These are phyloP conservation scores for Acanthopleura granulata DNA, from an alignment of 2,888 invertebrate species.

Conservation along the genomic window DNA sequence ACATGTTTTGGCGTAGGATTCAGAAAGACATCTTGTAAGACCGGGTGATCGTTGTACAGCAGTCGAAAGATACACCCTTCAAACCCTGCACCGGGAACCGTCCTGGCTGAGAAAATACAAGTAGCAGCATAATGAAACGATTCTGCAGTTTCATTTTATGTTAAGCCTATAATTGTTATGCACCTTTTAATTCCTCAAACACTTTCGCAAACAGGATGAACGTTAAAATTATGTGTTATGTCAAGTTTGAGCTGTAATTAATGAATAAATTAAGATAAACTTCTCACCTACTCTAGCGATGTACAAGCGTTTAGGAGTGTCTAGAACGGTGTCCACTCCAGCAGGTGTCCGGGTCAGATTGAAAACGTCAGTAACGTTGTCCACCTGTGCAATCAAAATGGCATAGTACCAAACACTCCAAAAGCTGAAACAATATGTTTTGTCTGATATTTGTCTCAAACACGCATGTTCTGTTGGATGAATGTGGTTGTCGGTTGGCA, in stretches of 20 bases:
- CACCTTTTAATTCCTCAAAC: too few relatives aligned
- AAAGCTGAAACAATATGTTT: too few relatives aligned
- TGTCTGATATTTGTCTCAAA: too few relatives aligned
- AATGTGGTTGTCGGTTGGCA: too few relatives aligned
- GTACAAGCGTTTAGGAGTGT: neutral
- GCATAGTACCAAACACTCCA: neutral
- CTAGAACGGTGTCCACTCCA: slow-evolving; percentile 3
- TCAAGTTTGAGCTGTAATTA: too few relatives aligned
- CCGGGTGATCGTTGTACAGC: neutral
- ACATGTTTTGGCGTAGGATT: neutral
- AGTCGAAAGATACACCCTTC: neutral
- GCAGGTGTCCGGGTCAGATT: neutral
- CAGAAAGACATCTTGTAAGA: neutral
- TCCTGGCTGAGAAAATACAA: neutral
- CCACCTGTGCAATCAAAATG: neutral
- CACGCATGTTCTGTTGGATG: too few relatives aligned
- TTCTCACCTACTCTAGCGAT: neutral
- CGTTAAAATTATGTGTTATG: too few relatives aligned
- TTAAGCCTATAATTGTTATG: too few relatives aligned
- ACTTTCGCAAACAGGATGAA: too few relatives aligned
- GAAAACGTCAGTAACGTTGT: neutral
- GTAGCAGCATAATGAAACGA: neutral
- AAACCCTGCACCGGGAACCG: neutral
- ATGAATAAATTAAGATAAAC: too few relatives aligned
- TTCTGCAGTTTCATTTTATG: too few relatives aligned